Evolutionary conservation across 2,888 invertebrate species (phyloP), one percentile per base, ranked within the genome.

Genomic region (Callyntrura guangdongensis): DNA sequence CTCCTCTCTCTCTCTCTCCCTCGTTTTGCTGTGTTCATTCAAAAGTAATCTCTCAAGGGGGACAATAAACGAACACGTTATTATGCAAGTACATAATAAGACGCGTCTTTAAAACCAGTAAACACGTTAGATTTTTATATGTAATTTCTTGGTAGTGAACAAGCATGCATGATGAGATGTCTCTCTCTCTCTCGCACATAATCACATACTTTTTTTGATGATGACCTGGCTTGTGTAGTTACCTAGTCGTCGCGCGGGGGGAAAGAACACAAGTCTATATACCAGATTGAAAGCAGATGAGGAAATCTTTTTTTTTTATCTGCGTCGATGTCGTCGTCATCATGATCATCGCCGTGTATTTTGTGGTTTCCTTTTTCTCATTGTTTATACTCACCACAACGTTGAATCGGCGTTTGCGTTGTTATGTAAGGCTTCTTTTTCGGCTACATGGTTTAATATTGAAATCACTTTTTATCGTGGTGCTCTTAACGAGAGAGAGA

Each of bases 291-390:
- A n/a, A 53, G 53, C 12, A 53, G 53, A 8, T 36, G 36, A 36
- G 22, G 49, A 74, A 67, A 74, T 74, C 74, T 74, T 69, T 45
- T 74, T 47, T 45, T n/a, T n/a, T n/a, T n/a, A n/a, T n/a, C n/a
- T n/a, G n/a, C n/a, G n/a, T n/a, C n/a, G n/a, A n/a, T 36, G 67
- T 69, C 69, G 20, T 74, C 12, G 4, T 67, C 25, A 0, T 25
- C 17, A 12, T 61, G 3, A 61, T 61, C 61, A 20, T 61, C 17
- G 12, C 17, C 17, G 36, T 36, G 27, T 69, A 61, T 72, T 69
- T 87, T 87, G 86, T 86, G 87, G 87, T 87, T 87, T 87, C 87
- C 87, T 64, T 72, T 53, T 86, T 87, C 81, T 67, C 87, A 87
- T 87, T 87, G 87, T 87, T 87, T 74, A 69, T 69, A 14, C 20